These are phyloP conservation scores for Gasterosteus aculeatus DNA, from an alignment of 2,113 vertebrate species.

Conservation along the genomic window DNA sequence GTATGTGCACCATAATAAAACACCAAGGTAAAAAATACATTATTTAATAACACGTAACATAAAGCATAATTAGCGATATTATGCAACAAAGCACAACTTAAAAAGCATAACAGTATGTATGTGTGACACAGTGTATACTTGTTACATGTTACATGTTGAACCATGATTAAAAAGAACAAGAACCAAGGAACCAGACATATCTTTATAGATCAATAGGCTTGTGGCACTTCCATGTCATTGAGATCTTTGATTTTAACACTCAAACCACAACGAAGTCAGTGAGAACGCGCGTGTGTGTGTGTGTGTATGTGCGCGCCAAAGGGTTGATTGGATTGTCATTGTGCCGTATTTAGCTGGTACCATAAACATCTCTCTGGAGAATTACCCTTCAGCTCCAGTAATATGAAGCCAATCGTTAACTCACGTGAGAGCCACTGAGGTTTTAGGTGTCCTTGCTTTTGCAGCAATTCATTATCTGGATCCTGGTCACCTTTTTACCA, in stretches of 20 bases:
- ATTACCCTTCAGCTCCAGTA: constrained; percentile 56
- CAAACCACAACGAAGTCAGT: constrained; percentile 4
- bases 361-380: constrained; percentile 42
- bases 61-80: background rate
- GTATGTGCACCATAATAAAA: background rate
- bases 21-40: background rate
- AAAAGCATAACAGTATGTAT: too few species aligned
- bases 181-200: too few species aligned
- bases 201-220: background rate
- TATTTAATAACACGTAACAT: background rate
- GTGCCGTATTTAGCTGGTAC: constrained; percentile 52
- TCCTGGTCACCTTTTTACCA: constrained; percentile 60
- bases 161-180: background rate
- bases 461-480: constrained; percentile 18
- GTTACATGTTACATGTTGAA: too few species aligned
- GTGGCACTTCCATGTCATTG: background rate
- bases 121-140: too few species aligned
- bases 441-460: constrained; percentile 55
- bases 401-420: constrained; percentile 55
- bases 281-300: constrained; percentile 19
- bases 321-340: constrained; percentile 66
- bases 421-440: constrained; percentile 14
- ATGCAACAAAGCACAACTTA: background rate
- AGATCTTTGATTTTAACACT: background rate
- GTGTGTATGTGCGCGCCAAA: constrained; percentile 7